phyloP scores from a whole-genome alignment of 1,140 invertebrate species.

The Achatina immaculata region DNA sequence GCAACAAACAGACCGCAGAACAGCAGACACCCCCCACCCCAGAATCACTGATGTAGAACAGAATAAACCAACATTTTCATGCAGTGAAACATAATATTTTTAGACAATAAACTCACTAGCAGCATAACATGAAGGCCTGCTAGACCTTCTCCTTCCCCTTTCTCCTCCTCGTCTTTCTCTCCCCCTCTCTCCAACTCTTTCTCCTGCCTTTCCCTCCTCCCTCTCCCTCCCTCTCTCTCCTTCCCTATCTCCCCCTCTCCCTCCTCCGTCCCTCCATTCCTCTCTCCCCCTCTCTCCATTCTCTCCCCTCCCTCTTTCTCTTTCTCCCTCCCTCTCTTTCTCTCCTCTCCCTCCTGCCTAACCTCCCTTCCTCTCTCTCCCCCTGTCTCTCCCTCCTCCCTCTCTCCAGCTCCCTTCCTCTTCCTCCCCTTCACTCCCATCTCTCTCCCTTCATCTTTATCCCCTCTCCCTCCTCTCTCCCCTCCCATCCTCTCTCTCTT shows the following conservation, averaged over 20 bases:
- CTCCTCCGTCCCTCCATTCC: not conserved
- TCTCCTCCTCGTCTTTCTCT: conserved; percentile 3
- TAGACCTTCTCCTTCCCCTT: not conserved
- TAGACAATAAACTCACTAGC: too few species aligned
- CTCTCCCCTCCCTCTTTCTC: not conserved
- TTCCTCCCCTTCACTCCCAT: too few species aligned
- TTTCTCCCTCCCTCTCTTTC: conserved; percentile 1
- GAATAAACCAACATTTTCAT: too few species aligned
- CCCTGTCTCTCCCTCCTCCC: not conserved
- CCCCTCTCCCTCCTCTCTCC: too few species aligned
- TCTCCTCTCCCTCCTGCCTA: not conserved
- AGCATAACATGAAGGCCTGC: too few species aligned
- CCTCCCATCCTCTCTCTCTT: too few species aligned
- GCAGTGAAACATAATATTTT: too few species aligned
- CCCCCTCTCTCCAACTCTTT: not conserved
- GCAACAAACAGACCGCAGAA: too few species aligned
- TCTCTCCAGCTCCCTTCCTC: too few species aligned
- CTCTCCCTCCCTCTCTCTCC: not conserved
- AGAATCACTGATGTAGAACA: too few species aligned
- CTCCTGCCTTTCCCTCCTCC: not conserved
- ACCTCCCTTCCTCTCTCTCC: conserved; percentile 8
- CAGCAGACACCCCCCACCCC: too few species aligned
- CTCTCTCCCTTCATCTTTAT: not conserved
- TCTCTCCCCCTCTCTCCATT: not conserved
- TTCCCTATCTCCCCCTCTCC: not conserved